Conservation (phyloP, 2,797 vertebrate genomes). For the Tapera naevia region DNA sequence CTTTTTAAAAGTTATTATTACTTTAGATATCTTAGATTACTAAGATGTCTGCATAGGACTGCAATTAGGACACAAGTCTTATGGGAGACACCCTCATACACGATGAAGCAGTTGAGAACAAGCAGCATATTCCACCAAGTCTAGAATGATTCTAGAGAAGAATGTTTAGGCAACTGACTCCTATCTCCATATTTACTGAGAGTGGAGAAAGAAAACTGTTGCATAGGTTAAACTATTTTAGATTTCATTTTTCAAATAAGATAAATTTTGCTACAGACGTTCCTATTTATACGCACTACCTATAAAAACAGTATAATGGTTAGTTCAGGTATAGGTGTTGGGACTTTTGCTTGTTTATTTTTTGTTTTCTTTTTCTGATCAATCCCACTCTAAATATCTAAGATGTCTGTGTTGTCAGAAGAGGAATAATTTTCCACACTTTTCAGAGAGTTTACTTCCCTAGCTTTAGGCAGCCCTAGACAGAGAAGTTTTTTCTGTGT, state of each 20-base stretch:
- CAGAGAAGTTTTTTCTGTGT: background rate
- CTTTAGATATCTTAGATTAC: background rate
- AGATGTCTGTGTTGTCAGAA: background rate
- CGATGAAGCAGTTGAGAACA: background rate
- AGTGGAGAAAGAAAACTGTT: background rate
- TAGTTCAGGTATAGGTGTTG: background rate
- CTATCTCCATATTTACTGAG: background rate
- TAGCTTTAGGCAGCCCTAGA: background rate
- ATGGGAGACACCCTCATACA: background rate
- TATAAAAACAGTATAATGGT: background rate
- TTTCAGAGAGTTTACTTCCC: background rate
- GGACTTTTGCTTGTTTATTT: background rate
- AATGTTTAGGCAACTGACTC: background rate
- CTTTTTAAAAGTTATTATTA: background rate
- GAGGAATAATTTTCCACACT: background rate
- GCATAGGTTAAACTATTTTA: background rate
- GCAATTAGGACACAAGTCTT: background rate
- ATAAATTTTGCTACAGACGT: background rate
- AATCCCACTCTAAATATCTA: background rate
- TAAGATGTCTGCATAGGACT: background rate
- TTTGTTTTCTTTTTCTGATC: background rate
- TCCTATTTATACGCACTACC: background rate
- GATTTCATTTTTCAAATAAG: background rate
- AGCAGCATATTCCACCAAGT: background rate
- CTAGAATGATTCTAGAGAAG: background rate